Evolutionary conservation across 2,797 vertebrate genomes (phyloP), one percentile per base, ranked within the genome.

Genomic region (Rhinichthys osculus): DNA sequence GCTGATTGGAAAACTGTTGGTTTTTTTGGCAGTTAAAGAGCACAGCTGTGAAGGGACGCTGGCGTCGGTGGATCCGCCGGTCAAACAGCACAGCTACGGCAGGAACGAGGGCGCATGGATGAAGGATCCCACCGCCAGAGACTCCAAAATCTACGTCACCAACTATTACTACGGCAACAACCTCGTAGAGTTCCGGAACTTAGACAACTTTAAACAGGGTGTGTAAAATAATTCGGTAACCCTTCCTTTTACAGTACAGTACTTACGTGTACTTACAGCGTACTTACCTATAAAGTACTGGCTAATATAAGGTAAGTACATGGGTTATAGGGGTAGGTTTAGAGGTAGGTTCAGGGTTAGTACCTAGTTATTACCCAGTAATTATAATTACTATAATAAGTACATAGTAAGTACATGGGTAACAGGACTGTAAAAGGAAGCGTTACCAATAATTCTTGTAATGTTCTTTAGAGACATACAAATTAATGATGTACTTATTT

Each of bases 201-300:
- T 99, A 80, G 98, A 99, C n/a, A 99, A 95, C 93, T 99, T 99
- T 90, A 97, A 97, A 91, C 98, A 99, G 96, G 98, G 98, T 99
- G 40, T 44, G 74, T 78, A 62, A 33, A 42, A 77, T 47, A 6
- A 93, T 19, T 57, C 44, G 27, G 27, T 27, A 27, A 27, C 27
- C 27, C 27, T 27, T 27, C 27, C 27, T 27, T 27, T 27, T 27
- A 27, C 27, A 27, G 27, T 27, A 27, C 27, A 27, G 27, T 27
- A 27, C 27, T 27, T 27, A 27, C 27, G 27, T 27, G 27, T 27
- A 27, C 27, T 27, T 27, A 27, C 27, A 27, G 27, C 27, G 27
- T 27, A 27, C 27, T 27, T 27, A 27, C 27, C 27, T 27, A 27
- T 27, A 27, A 27, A 27, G 27, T 27, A 27, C 27, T 27, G 27